Base-by-base conservation (phyloP, 2,113 vertebrate genomes). In the Halcyon senegalensis region DNA sequence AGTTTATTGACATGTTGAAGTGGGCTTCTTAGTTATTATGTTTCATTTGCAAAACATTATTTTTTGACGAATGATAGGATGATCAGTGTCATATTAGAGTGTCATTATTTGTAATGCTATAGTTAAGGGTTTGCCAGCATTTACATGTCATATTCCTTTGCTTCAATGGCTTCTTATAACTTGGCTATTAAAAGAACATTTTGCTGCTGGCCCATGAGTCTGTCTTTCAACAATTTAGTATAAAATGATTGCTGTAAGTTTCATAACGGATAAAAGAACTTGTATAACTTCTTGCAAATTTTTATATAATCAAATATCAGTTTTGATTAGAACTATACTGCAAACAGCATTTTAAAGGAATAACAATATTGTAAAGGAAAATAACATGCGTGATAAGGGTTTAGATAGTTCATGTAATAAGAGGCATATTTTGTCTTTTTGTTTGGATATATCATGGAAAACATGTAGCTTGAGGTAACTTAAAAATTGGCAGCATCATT, bases 1-100 rank as follows among this genome's bases (percentile, higher is more conserved):
- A 96, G 55, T 94, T 95, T 96, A 96, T 94, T 96, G 89, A 95
- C 53, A 85, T 69, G 69, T 77, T 87, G 79, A 91, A 96, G 81
- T 90, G 64, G 76, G 51, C 27, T 94, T 96, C 70, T 80, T 21
- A 63, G 69, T 84, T 87, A 91, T 58, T 90, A 64, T 77, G 93
- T 90, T 88, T 77, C 41, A 93, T 93, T 84, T 83, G 39, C 30
- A 72, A 35, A 83, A 64, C 35, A 93, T 59, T 84, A 63, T 88
- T 95, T 90, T 84, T 82, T 91, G 58, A 95, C 93, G 76, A 95
- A 94, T 77, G 58, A 67, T 90, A 80, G 23, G 46, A 91, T 80
- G 68, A 94, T 96, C 95, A 94, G 5, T 69, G 79, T 58, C n/a
- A 64, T 89, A 91, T 93, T 93, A 77, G 41, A 60, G 27, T 77